Base-by-base conservation (phyloP, 2,888 invertebrate species). In the Dermolepida albohirtum region DNA sequence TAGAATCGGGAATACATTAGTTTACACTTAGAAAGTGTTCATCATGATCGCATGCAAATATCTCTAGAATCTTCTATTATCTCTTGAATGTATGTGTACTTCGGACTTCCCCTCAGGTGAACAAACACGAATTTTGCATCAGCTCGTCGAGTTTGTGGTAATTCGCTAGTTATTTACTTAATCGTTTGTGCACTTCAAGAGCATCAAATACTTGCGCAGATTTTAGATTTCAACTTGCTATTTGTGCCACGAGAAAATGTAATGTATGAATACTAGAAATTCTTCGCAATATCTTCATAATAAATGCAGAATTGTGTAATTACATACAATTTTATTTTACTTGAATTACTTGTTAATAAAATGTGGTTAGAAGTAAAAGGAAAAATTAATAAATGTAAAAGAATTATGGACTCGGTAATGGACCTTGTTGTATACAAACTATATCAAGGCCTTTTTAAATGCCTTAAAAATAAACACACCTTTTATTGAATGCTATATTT, bases 121-220 rank as follows among this genome's bases (percentile, higher is more conserved):
- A 47, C 34, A 62, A 62, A 62, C 59, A 62, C 10, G 59, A 47
- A 62, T 47, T 62, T 62, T 14, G 44, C 59, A 47, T 59, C 47
- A 59, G 47, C 14, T 11, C 10, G 22, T n/a, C 12, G 29, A 14
- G 10, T 47, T 29, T 34, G 47, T 59, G 59, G 44, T 59, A 44
- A 59, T 47, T 59, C 59, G 47, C 41, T 29, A 27, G 12, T 16
- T 59, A 47, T 59, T 59, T 59, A 34, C 27, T 44, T 34, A 14
- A 29, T 16, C 29, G 27, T 29, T 17, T 1, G 8, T 59, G 22
- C 47, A 59, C 14, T 10, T 47, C 29, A 44, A 29, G 47, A 29
- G 14, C 34, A 44, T 29, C 47, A 59, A 59, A 59, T 59, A 47
- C 59, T 59, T 47, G 47, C 59, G 47, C 27, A 59, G 47, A 59